Conservation (phyloP, 2,888 invertebrate genomes). For the Mimachlamys varia region DNA sequence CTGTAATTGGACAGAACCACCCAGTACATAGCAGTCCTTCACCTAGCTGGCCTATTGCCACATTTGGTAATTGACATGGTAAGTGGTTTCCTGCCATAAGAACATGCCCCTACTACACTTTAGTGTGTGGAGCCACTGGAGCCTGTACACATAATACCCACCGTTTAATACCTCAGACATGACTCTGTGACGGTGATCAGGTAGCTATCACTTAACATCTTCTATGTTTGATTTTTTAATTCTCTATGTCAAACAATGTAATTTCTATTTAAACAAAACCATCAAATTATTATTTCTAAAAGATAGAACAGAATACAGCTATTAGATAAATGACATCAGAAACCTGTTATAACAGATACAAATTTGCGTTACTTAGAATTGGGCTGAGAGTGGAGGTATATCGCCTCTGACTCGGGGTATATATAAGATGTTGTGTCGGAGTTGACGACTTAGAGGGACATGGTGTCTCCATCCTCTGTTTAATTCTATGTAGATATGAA, state of each 20-base stretch:
- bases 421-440: too few species aligned
- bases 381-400: too few species aligned
- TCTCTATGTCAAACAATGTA: background rate
- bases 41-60: background rate
- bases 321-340: too few species aligned
- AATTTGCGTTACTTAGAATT: too few species aligned
- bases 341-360: too few species aligned
- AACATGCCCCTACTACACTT: background rate
- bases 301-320: too few species aligned
- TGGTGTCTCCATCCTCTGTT: too few species aligned
- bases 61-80: constrained; percentile 14
- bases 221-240: background rate
- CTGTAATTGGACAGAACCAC: background rate
- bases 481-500: background rate
- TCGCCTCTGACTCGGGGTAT: too few species aligned
- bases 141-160: background rate
- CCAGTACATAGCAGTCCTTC: background rate
- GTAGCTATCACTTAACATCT: background rate
- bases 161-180: background rate
- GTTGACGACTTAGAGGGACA: too few species aligned
- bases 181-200: background rate
- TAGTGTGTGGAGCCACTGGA: background rate
- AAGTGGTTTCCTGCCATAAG: constrained; percentile 22
- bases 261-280: background rate
- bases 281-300: too few species aligned